Conservation (phyloP, 2,113 vertebrate genomes). For the Dipodomys spectabilis region DNA sequence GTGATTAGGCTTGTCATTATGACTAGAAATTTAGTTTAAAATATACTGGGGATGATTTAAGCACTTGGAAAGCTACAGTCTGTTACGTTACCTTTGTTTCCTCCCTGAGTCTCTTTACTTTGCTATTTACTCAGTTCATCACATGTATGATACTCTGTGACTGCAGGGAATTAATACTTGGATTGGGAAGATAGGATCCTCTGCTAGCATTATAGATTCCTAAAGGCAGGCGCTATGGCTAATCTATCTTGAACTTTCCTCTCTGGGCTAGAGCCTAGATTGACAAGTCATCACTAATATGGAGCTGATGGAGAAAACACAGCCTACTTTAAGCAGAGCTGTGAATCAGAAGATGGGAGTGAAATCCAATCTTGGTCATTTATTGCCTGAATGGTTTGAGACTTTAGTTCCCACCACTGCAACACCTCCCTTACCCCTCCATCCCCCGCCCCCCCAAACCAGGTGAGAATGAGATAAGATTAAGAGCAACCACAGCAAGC, state of each 20-base stretch:
- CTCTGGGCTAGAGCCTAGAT: background rate
- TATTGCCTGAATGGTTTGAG: background rate
- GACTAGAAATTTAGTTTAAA: slow-evolving; percentile 29
- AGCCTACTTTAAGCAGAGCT: background rate
- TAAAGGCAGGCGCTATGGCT: background rate
- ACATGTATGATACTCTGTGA: background rate
- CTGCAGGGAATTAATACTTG: background rate
- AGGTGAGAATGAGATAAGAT: background rate
- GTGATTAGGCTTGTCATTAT: slow-evolving; percentile 58
- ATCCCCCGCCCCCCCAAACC: background rate
- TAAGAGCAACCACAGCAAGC: background rate
- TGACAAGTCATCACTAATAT: background rate
- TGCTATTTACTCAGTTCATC: background rate
- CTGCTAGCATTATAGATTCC: background rate
- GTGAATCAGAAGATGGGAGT: background rate
- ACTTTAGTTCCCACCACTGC: background rate
- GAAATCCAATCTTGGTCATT: background rate
- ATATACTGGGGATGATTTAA: slow-evolving; percentile 37
- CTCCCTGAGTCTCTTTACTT: slow-evolving; percentile 29
- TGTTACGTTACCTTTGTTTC: slow-evolving; percentile 45
- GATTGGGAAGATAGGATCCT: background rate
- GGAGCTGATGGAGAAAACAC: background rate
- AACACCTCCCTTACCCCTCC: no score
- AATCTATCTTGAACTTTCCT: background rate
- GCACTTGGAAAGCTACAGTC: background rate